A percentile compares a stretch with the other conserved stretches of the same genome.
Evolutionary conservation across 2,888 invertebrate genomes (phyloP).

Genomic region (Poecilus cupreus): DNA sequence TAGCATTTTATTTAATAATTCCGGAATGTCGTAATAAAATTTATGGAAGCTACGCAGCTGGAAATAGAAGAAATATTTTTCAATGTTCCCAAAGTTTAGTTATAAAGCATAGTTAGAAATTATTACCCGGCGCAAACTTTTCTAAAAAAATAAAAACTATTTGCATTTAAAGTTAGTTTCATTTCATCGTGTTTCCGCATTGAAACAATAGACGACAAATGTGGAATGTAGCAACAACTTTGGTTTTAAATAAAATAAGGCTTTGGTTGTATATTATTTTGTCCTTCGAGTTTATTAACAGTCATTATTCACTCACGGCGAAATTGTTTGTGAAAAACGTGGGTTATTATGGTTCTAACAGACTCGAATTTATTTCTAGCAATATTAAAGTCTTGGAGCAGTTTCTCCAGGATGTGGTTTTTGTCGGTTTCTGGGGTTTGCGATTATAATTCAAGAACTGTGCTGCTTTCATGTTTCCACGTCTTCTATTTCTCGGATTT

Average conservation of each 20-base stretch:
- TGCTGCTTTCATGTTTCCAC: slow-evolving; percentile 15
- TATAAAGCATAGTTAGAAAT: slow-evolving; percentile 21
- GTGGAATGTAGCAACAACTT: not conserved
- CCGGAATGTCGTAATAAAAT: not conserved
- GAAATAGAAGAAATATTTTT: not conserved
- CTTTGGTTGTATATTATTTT: no score
- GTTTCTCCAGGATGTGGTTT: slow-evolving; percentile 25
- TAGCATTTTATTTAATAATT: not conserved
- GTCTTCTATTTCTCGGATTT: slow-evolving; percentile 38
- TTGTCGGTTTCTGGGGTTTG: slow-evolving; percentile 23
- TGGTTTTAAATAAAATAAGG: no score
- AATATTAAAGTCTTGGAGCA: slow-evolving; percentile 9
- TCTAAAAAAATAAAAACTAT: not conserved
- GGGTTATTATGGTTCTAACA: not conserved
- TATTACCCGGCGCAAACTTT: not conserved
- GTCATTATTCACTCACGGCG: not conserved
- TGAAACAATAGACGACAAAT: not conserved
- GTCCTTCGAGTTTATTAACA: not conserved
- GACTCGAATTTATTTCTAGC: slow-evolving; percentile 16
- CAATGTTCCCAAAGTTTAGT: slow-evolving; percentile 2
- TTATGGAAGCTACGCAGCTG: not conserved
- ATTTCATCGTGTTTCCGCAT: not conserved
- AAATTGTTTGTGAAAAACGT: not conserved
- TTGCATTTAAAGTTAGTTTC: not conserved
- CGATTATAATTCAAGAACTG: slow-evolving; percentile 33